Evolutionary conservation across 2,113 vertebrate genomes (phyloP).

Genomic region (Caretta caretta): DNA sequence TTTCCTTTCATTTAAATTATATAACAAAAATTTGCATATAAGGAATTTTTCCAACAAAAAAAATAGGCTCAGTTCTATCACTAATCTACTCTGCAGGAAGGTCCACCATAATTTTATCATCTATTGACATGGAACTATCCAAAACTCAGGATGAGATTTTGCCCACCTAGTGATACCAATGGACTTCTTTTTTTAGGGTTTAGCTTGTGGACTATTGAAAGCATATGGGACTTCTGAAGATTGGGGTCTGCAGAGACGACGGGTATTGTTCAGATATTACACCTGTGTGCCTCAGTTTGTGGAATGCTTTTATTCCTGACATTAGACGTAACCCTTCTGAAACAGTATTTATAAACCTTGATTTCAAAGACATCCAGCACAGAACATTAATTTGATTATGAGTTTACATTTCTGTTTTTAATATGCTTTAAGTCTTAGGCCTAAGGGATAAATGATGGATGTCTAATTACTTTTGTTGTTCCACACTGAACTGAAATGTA

Average conservation of each 20-base stretch:
- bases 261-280: not conserved
- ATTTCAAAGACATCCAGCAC: not conserved
- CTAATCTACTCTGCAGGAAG: not conserved
- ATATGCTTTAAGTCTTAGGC: not conserved
- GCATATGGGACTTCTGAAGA: not conserved
- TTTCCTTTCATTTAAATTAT: not conserved
- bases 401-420: not conserved
- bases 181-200: not conserved
- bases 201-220: not conserved
- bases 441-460: not conserved
- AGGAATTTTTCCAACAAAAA: not conserved
- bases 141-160: not conserved
- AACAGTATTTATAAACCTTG: not conserved
- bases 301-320: not conserved
- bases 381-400: not conserved
- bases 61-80: no score
- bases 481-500: accelerated
- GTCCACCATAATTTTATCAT: not conserved
- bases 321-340: not conserved
- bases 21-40: no score
- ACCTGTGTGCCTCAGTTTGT: not conserved
- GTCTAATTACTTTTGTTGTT: not conserved
- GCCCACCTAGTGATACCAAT: not conserved
- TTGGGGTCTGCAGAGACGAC: not conserved
- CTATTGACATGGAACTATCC: no score